Base-by-base conservation (phyloP, 2,888 invertebrate species). In the Sisyra nigra region DNA sequence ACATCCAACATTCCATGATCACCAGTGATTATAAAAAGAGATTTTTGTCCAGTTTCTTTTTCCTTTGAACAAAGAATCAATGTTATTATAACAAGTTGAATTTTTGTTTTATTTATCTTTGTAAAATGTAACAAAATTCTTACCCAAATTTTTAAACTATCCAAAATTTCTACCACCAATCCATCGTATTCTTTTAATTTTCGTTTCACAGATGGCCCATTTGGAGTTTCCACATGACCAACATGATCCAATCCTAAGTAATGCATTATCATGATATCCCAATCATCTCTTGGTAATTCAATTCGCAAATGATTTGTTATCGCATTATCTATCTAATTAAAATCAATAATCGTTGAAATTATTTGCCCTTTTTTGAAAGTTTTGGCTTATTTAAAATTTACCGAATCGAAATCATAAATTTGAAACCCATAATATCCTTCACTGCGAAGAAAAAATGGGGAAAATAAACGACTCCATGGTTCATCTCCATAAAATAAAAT, bases 1-100 rank as follows among this genome's bases (percentile, higher is more conserved):
- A 81, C 80, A 61, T 92, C 82, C 43, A 81, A 80, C 93, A 94
- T 94, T 30, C 97, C 98, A 67, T 98, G 98, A 67, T 98, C 98
- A 0, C 94, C 94, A 54, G 87, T 86, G 1, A 97, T 60, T 18
- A 88, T 58, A 11, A 91, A 57, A 29, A 82, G 58, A 7, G 24
- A 24, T 24, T 24, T 67, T 52, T 71, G 62, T 24, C 24, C 24
- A 7, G 24, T 24, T 24, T 24, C 24, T 24, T 24, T 24, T 7
- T 24, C 24, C 24, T 24, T 3, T 24, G 24, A 7, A 24, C n/a
- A n/a, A n/a, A n/a, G n/a, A n/a, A n/a, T n/a, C n/a, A n/a, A n/a
- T n/a, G n/a, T n/a, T n/a, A n/a, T n/a, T n/a, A n/a, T n/a, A n/a
- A n/a, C n/a, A n/a, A n/a, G n/a, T n/a, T n/a, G n/a, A n/a, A n/a